Evolutionary conservation across 2,113 vertebrate species (phyloP).

Genomic region (Oreamnos americanus): DNA sequence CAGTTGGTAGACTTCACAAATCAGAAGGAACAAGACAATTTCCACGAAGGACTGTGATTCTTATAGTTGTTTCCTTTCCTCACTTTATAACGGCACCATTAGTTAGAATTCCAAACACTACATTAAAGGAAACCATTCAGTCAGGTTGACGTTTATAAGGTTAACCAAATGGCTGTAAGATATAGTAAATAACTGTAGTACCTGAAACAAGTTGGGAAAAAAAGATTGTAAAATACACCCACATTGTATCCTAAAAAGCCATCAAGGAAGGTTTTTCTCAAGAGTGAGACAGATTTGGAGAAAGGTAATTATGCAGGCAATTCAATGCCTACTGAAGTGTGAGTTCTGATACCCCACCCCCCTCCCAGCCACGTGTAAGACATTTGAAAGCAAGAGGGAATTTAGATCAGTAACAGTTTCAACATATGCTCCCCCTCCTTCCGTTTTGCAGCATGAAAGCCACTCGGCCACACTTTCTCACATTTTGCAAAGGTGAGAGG

Average conservation of each 20-base stretch:
- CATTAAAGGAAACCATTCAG: conserved; percentile 57
- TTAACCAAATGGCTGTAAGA: conserved; percentile 64
- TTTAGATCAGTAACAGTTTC: neutral
- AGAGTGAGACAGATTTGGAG: neutral
- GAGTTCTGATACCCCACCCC: neutral
- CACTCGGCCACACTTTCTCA: neutral
- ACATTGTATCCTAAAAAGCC: neutral
- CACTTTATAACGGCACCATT: conserved; percentile 52
- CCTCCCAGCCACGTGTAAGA: neutral
- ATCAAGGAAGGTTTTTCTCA: neutral
- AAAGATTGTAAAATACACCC: conserved; percentile 3
- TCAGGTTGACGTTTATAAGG: conserved; percentile 64
- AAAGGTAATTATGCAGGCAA: neutral
- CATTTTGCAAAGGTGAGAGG: conserved; percentile 57
- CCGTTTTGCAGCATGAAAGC: neutral
- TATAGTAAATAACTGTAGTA: neutral
- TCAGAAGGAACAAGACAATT: conserved; percentile 72
- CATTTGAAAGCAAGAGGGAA: neutral
- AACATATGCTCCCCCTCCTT: neutral
- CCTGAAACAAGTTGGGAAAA: neutral
- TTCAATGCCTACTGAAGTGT: neutral
- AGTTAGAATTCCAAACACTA: conserved; percentile 55
- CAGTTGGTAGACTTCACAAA: conserved; percentile 63
- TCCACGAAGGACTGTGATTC: conserved; percentile 53
- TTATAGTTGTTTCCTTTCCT: conserved; percentile 53